Conservation (phyloP, 2,113 vertebrate genomes). For the Sylvietta virens region DNA sequence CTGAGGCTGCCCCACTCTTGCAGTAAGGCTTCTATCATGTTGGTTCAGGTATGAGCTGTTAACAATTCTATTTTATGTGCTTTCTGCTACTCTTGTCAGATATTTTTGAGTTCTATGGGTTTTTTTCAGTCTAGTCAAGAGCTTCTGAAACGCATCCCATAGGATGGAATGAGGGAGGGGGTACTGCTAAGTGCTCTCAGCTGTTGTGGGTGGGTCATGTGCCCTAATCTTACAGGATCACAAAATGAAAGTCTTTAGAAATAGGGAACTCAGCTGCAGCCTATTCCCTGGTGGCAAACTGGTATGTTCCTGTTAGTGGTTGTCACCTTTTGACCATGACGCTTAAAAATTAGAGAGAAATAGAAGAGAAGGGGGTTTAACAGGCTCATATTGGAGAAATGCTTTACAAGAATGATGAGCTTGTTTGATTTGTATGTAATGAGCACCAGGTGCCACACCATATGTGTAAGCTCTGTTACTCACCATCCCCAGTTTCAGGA, state of each 20-base stretch:
- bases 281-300: not conserved
- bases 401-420: constrained; percentile 11
- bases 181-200: not conserved
- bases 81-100: not conserved
- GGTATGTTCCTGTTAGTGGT: not conserved
- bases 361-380: not conserved
- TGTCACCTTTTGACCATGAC: not conserved
- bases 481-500: not conserved
- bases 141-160: not conserved
- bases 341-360: not conserved
- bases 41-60: not conserved
- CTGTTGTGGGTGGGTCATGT: not conserved
- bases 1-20: not conserved
- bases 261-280: not conserved
- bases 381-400: not conserved
- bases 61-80: not conserved
- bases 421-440: constrained; percentile 17
- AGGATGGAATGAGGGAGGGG: not conserved
- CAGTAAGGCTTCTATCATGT: not conserved
- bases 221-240: not conserved
- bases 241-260: not conserved
- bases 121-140: not conserved
- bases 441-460: constrained; percentile 15
- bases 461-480: not conserved
- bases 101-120: accelerated